Evolutionary conservation across 2,888 invertebrate genomes (phyloP).

Genomic region (Eilema griseolum): DNA sequence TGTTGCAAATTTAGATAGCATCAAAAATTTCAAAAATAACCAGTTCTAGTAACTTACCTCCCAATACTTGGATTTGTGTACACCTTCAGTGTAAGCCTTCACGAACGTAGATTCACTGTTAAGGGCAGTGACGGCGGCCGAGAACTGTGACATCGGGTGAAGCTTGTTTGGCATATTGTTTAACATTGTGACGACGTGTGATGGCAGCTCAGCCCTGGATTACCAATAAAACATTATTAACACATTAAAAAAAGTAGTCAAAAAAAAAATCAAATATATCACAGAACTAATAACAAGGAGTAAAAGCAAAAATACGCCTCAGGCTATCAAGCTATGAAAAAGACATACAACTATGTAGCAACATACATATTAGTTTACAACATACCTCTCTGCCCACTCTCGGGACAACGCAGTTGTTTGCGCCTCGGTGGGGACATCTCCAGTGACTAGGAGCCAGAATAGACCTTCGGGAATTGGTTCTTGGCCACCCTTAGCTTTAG

Average conservation of each 20-base stretch:
- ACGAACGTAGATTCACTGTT: conserved; percentile 97
- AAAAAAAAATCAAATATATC: background rate
- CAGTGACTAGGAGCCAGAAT: conserved; percentile 93
- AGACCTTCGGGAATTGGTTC: conserved; percentile 93
- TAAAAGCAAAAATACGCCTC: background rate
- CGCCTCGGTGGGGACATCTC: conserved; percentile 90
- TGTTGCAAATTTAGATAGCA: background rate
- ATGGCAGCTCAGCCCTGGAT: conserved; percentile 93
- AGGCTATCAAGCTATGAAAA: background rate
- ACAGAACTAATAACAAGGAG: background rate
- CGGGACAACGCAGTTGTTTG: conserved; percentile 91
- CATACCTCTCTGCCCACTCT: conserved; percentile 91
- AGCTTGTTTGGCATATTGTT: conserved; percentile 96
- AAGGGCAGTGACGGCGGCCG: conserved; percentile 95
- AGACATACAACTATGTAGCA: background rate
- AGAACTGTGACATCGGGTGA: conserved; percentile 98
- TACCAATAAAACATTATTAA: background rate
- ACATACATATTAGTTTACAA: background rate
- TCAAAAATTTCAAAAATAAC: background rate
- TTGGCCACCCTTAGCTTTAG: conserved; percentile 89
- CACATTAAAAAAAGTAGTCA: too few species aligned
- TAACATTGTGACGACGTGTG: conserved; percentile 97
- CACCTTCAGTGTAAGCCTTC: conserved; percentile 95
- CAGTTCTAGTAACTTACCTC: conserved; percentile 82
- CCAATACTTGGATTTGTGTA: conserved; percentile 96